A percentile compares a stretch with the other conserved stretches of the same genome.
These are phyloP conservation scores for Drosophila paulistorum DNA, from an alignment of 1,140 invertebrate species.

Conservation along the genomic window DNA sequence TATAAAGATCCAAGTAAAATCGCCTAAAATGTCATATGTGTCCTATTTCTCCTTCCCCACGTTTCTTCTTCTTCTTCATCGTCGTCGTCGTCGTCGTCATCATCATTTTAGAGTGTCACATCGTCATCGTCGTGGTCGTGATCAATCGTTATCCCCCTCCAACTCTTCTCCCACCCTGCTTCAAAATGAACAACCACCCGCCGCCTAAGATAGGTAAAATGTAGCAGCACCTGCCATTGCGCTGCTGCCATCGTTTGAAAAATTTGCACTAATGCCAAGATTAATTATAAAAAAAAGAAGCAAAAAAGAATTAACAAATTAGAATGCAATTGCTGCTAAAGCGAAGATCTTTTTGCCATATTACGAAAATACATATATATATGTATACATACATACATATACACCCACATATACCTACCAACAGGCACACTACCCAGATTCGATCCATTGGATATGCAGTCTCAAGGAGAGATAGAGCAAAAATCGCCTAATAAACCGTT, in stretches of 20 bases:
- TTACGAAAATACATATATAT: slow-evolving; percentile 5
- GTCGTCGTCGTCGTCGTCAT: not conserved
- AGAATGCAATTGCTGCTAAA: slow-evolving; percentile 33
- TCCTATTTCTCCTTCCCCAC: not conserved
- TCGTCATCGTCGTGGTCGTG: no score
- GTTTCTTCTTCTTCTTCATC: not conserved
- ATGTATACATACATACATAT: slow-evolving; percentile 7
- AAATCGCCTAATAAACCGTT: slow-evolving; percentile 23
- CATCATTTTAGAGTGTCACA: no score
- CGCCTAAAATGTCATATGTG: slow-evolving; percentile 1
- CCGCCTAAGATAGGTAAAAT: slow-evolving; percentile 32
- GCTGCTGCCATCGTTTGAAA: slow-evolving; percentile 23
- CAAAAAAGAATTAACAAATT: slow-evolving; percentile 37
- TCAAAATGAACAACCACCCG: not conserved
- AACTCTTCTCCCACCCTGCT: not conserved
- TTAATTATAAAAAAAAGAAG: slow-evolving; percentile 61
- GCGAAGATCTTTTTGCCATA: slow-evolving; percentile 18
- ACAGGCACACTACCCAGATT: not conserved
- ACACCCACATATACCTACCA: slow-evolving; percentile 8
- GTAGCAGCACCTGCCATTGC: slow-evolving; percentile 47
- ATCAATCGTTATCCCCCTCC: no score
- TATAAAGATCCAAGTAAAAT: slow-evolving; percentile 82
- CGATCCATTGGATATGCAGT: not conserved
- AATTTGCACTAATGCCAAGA: slow-evolving; percentile 73
- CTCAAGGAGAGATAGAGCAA: slow-evolving; percentile 2